phyloP scores from a whole-genome alignment of 2,888 invertebrate species.

The Adela reaumurella region DNA sequence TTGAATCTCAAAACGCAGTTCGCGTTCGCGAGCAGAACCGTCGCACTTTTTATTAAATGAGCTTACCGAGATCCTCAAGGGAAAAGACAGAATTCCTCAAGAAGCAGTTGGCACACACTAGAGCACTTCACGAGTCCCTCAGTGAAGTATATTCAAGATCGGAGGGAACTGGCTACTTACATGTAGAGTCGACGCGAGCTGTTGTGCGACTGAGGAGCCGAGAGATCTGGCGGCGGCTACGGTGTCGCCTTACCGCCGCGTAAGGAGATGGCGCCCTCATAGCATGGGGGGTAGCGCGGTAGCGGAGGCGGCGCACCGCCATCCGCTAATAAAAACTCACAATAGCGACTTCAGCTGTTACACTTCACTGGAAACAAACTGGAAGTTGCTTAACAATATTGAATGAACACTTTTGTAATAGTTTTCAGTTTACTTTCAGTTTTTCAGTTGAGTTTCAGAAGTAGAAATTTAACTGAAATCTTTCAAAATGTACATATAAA shows the following conservation, averaged over 20 bases:
- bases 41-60: too few relatives aligned
- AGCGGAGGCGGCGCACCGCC: not conserved
- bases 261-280: conserved; percentile 40
- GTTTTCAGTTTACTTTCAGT: too few relatives aligned
- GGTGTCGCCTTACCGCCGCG: conserved; percentile 55
- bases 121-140: conserved; percentile 2
- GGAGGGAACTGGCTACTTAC: conserved; percentile 43
- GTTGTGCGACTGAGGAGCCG: conserved; percentile 47
- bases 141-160: not conserved
- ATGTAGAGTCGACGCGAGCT: conserved; percentile 57
- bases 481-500: too few relatives aligned
- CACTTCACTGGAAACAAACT: not conserved
- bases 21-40: too few relatives aligned
- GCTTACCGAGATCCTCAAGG: not conserved
- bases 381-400: not conserved
- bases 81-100: conserved; percentile 4
- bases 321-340: not conserved
- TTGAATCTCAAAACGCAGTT: too few relatives aligned
- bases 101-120: not conserved
- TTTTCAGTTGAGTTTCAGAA: too few relatives aligned
- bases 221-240: conserved; percentile 24
- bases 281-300: not conserved
- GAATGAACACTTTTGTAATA: too few relatives aligned
- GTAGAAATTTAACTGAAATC: too few relatives aligned
- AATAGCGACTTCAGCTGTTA: not conserved